phyloP scores from a whole-genome alignment of 2,888 invertebrate species.

The Troides helena region DNA sequence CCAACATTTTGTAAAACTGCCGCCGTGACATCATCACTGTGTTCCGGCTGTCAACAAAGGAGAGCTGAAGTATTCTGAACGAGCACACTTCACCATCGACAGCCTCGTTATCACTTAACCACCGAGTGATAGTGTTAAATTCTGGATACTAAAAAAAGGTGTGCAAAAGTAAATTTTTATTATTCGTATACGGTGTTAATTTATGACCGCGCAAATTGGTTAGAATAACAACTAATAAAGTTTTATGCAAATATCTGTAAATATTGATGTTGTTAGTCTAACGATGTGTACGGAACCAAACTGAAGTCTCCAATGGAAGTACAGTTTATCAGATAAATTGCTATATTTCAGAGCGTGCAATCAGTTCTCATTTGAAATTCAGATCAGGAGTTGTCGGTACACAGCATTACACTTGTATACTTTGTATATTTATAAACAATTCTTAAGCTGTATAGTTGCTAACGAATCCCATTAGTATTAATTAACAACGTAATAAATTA shows the following conservation, averaged over 20 bases:
- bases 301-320: neutral
- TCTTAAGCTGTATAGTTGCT: neutral
- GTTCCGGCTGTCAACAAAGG: too few relatives aligned
- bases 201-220: neutral
- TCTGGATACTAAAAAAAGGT: neutral
- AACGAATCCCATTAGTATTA: neutral
- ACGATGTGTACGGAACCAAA: conserved; percentile 10
- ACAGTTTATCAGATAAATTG: conserved; percentile 10
- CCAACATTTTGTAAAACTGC: too few relatives aligned
- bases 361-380: conserved; percentile 22
- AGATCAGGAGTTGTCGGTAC: conserved; percentile 3
- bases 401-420: neutral
- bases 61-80: too few relatives aligned
- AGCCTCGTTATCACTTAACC: too few relatives aligned
- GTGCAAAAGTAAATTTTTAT: neutral
- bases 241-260: conserved; percentile 6
- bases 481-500: neutral
- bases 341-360: neutral
- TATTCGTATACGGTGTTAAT: neutral
- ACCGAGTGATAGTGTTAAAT: too few relatives aligned
- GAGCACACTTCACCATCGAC: too few relatives aligned
- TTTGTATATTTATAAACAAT: neutral
- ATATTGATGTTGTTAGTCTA: neutral
- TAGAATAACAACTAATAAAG: neutral
- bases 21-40: too few relatives aligned